Evolutionary conservation across 2,888 invertebrate genomes (phyloP), one percentile per base, ranked within the genome.

Genomic region (Sarcophaga rosellei): DNA sequence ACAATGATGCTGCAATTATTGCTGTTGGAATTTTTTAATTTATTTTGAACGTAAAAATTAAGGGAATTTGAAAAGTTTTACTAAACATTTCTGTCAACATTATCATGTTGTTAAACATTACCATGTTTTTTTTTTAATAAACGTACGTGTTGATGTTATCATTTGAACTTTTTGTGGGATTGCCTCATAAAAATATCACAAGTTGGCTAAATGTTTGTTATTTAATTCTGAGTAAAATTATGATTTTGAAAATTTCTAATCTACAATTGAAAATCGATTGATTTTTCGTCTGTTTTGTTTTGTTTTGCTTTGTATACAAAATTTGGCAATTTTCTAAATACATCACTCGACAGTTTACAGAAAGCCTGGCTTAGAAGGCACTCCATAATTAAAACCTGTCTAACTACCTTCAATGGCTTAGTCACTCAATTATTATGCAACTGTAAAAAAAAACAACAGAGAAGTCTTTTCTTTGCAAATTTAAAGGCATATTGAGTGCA

Each of bases 381-480:
- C 35, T 35, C 35, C 61, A 15, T 20, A 47, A 57, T 17, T 10
- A 35, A 63, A 83, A 80, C 75, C 65, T 65, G 80, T 84, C 70
- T 76, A 65, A 65, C 66, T 20, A 47, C 23, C 61, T 17, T 44
- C 25, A 20, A 47, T 6, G 25, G 3, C 57, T 61, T 35, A 80
- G 21, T 62, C 65, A 79, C 68, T 76, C 70, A 74, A 75, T 70
- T 65, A 72, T 84, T 80, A 80, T 62, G 80, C 47, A 80, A 84
- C 44, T 45, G 15, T 35, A 44, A 53, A 11, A 10, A 57, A 62
- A 44, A 61, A 17, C n/a, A 23, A 69, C 53, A 20, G 21, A 63
- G 4, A 1, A 61, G 2, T 47, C 21, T 44, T 23, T 44, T 44
- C 17, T 77, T 45, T 77, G 59, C 59, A 59, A 62, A 70, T 15